Base-by-base conservation (phyloP, 2,888 invertebrate genomes). In the Rhamphomyia laevipes region DNA sequence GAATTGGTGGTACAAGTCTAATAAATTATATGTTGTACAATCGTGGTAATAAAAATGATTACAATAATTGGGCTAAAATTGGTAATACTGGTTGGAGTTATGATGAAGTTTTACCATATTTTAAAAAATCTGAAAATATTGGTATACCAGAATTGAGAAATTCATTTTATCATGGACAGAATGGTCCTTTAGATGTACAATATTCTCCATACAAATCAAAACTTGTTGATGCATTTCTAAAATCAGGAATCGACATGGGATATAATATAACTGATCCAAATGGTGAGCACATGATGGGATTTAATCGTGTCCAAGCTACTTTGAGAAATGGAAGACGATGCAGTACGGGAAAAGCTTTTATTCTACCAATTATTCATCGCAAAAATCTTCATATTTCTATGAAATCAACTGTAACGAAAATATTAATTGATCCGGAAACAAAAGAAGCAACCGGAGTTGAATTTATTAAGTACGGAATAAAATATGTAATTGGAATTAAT, bases 21-120 rank as follows among this genome's bases (percentile, higher is more conserved):
- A 81, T 88, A 6, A 91, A 92, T 70, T 89, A 82, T 61, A 83
- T 92, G 82, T 72, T 87, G 2, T 90, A 91, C 63, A 80, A 86
- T 0, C 74, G 92, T 44, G 90, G 90, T 0, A 84, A 87, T 59
- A 80, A 80, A n/a, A 72, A 72, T 42, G 91, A 92, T 71, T 93
- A 84, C 63, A 84, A 93, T 62, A 74, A 77, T 47, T 92, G 92
- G 92, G 81, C 76, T n/a, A 69, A 68, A 23, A 72, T 81, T 64
- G 91, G 90, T 1, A 90, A 90, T 61, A 64, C 72, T 1, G 89
- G 89, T 1, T 92, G 92, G 92, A 77, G 80, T 49, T 89, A 83
- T 62, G 61, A 74, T 1, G 80, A 86, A 48, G 73, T 88, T 1
- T 62, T 88, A 17, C 77, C 82, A 3, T 89, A 87, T 63, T 93